These are phyloP conservation scores for Loris lydekkerianus DNA, from an alignment of 2,797 vertebrate genomes.

Conservation along the genomic window DNA sequence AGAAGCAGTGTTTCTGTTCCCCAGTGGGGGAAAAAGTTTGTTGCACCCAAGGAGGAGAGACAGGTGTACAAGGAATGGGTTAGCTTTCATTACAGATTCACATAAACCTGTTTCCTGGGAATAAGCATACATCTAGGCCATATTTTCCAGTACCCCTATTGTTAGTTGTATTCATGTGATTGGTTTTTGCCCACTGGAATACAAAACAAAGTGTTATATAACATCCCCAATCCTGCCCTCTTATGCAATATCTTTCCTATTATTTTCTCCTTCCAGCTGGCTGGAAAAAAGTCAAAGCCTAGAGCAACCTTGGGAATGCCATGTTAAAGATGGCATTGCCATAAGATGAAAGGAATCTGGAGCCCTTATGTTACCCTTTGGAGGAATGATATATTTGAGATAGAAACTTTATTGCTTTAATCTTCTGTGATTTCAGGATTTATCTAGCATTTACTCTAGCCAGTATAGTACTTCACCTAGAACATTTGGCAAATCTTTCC, in stretches of 20 bases:
- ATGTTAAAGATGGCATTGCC: background rate
- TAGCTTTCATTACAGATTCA: conserved; percentile 28
- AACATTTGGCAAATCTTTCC: conserved; percentile 35
- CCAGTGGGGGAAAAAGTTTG: background rate
- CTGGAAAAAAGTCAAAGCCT: conserved; percentile 18
- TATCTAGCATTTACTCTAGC: conserved; percentile 14
- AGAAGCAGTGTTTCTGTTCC: background rate
- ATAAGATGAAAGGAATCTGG: conserved; percentile 9
- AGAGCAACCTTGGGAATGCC: background rate
- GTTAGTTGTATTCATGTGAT: conserved; percentile 8
- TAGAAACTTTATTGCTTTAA: conserved; percentile 20
- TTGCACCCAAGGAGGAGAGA: background rate
- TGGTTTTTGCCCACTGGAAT: background rate
- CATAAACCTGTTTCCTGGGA: conserved; percentile 47
- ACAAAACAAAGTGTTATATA: conserved; percentile 20
- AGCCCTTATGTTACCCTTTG: background rate
- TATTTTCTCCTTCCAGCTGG: background rate
- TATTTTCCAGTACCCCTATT: background rate
- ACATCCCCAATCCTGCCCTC: background rate
- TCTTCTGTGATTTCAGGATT: conserved; percentile 16
- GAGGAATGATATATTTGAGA: background rate
- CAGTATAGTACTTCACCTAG: background rate
- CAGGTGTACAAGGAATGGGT: background rate
- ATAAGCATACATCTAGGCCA: background rate
- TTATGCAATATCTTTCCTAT: background rate